Evolutionary conservation across 2,797 vertebrate species (phyloP).

Genomic region (Tauraco hartlaubi): DNA sequence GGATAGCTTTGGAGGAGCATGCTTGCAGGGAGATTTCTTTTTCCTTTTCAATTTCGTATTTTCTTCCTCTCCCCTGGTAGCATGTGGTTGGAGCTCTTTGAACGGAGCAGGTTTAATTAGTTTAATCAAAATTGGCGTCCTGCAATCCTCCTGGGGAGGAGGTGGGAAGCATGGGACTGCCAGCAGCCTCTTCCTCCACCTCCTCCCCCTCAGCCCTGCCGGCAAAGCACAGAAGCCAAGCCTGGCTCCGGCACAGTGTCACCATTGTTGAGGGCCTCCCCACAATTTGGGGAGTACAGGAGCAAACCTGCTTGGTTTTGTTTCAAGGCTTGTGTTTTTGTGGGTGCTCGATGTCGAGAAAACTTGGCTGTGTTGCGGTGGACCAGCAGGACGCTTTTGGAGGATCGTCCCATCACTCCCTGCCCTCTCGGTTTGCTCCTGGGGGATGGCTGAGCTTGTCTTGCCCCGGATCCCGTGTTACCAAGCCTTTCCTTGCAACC

Average conservation of each 20-base stretch:
- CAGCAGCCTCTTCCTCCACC: background rate
- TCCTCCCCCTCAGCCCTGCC: background rate
- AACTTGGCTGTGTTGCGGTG: background rate
- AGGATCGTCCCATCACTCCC: background rate
- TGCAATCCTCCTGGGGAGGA: constrained; percentile 36
- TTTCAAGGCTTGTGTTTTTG: background rate
- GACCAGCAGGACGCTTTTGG: background rate
- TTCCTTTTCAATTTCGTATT: background rate
- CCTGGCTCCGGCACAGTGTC: fast-evolving
- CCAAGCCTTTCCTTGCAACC: background rate
- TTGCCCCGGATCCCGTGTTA: background rate
- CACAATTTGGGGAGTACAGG: background rate
- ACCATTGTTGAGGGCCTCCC: background rate
- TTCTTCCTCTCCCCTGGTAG: constrained; percentile 8
- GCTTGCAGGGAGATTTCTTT: background rate
- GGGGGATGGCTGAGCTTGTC: background rate
- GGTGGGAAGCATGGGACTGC: background rate
- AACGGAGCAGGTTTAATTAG: constrained; percentile 26
- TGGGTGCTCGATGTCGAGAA: background rate
- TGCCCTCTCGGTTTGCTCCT: background rate
- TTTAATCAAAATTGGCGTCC: constrained; percentile 58
- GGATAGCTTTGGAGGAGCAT: background rate
- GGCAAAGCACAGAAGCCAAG: background rate
- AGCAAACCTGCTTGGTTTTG: background rate
- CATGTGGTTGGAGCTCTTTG: constrained; percentile 35